Base-by-base conservation (phyloP, 2,888 invertebrate species). In the Eristalis arbustorum region DNA sequence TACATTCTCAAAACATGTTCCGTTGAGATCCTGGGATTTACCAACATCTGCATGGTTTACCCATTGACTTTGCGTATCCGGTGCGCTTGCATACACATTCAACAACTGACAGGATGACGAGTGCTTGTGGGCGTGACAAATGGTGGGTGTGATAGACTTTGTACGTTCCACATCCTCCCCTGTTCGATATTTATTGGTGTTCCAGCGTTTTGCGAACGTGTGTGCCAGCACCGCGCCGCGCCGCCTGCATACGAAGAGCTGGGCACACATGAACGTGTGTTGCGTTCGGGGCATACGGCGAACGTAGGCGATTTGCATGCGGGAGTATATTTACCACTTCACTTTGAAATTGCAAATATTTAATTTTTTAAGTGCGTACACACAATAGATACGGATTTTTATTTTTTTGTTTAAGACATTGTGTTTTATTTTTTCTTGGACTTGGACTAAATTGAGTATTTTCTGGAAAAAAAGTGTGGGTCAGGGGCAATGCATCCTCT, bases 1-100 rank as follows among this genome's bases (percentile, higher is more conserved):
- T 87, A 87, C 87, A 87, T 82, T 87, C 77, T 87, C 78, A 87
- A 87, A 87, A 87, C 87, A 87, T 82, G 82, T 82, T 87, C 87
- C 82, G 72, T 49, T 74, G 78, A 87, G 82, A 87, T 82, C 82
- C 66, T 34, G 66, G 78, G 87, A 87, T 87, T 87, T 82, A 72
- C 78, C 71, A 82, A 68, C 80, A 74, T 82, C 78, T 82, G 87
- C 82, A 87, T 67, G 82, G 72, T 78, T 78, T 87, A 82, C 59
- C 75, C 82, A 79, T 82, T 78, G 87, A 82, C 82, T 87, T 87
- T 87, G 63, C 67, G 78, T 87, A 82, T 72, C 82, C 82, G 63
- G 72, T 75, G 78, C 74, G 78, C 82, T 69, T 75, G 71, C 74
- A 74, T 71, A 72, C 75, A 79, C 77, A 81, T 87, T 87, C 78